These are phyloP conservation scores for Melanerpes formicivorus DNA, from an alignment of 2,113 vertebrate genomes.

Conservation along the genomic window DNA sequence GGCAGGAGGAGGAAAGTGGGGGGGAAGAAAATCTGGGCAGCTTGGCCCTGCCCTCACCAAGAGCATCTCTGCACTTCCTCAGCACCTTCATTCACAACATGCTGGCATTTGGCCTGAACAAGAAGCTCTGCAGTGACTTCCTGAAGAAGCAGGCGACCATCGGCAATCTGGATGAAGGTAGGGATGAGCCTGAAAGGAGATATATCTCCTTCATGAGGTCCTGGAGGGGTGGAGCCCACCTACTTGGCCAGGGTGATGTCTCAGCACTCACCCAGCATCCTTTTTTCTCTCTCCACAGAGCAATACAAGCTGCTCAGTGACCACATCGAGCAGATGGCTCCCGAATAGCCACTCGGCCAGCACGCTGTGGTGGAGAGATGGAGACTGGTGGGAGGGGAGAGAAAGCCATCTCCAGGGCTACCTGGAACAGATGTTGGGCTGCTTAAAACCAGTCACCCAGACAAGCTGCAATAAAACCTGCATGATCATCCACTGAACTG, in stretches of 20 bases:
- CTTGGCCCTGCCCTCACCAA: neutral
- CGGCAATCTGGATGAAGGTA: conserved; percentile 93
- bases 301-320: conserved; percentile 94
- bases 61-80: neutral
- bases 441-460: neutral
- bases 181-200: rapidly evolving
- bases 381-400: neutral
- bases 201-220: rapidly evolving
- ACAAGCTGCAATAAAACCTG: conserved; percentile 64
- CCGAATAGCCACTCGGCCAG: conserved; percentile 61
- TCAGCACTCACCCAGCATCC: neutral
- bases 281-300: conserved; percentile 75
- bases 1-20: neutral
- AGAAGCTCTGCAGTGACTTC: conserved; percentile 94
- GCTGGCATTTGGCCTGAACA: conserved; percentile 93
- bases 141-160: conserved; percentile 97
- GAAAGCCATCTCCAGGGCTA: neutral
- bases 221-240: neutral
- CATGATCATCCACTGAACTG: conserved; percentile 62
- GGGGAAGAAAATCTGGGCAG: neutral
- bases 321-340: conserved; percentile 93
- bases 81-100: conserved; percentile 98
- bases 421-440: conserved; percentile 19
- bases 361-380: rapidly evolving
- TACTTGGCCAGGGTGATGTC: rapidly evolving